phyloP scores from a whole-genome alignment of 2,888 invertebrate genomes.

The Thereva nobilitata region DNA sequence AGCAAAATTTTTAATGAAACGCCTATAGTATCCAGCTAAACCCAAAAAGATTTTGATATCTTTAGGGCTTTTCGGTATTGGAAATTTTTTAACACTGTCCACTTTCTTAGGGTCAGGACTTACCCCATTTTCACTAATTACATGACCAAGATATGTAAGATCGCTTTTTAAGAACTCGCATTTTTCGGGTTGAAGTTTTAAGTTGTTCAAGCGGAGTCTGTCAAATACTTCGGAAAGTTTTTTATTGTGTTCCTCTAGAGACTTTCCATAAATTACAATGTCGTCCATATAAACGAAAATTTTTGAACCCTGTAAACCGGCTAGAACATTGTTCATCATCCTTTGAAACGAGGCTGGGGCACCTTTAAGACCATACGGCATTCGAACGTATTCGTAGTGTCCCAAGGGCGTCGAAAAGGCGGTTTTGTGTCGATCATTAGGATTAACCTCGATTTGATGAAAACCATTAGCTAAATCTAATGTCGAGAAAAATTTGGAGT shows the following conservation, averaged over 20 bases:
- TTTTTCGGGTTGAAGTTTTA: slow-evolving; percentile 45
- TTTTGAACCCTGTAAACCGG: slow-evolving; percentile 45
- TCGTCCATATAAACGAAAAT: slow-evolving; percentile 46
- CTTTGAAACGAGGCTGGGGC: no score
- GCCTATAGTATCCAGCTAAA: no score
- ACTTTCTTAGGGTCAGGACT: slow-evolving; percentile 22
- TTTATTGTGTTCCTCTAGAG: slow-evolving; percentile 45
- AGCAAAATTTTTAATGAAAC: slow-evolving; percentile 33
- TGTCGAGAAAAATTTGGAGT: no score
- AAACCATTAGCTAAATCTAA: slow-evolving; percentile 46
- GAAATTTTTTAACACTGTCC: slow-evolving; percentile 15
- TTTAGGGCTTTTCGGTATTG: slow-evolving; percentile 41
- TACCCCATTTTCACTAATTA: slow-evolving; percentile 46
- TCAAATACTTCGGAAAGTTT: slow-evolving; percentile 44
- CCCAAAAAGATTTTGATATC: slow-evolving; percentile 44
- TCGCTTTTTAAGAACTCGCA: slow-evolving; percentile 44
- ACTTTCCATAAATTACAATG: slow-evolving; percentile 47
- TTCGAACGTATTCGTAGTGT: slow-evolving; percentile 41
- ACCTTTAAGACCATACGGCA: slow-evolving; percentile 51
- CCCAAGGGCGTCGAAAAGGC: slow-evolving; percentile 21
- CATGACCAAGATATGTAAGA: slow-evolving; percentile 43
- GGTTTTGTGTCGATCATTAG: slow-evolving; percentile 17
- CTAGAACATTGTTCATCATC: no score
- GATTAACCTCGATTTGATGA: slow-evolving; percentile 45
- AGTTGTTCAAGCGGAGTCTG: slow-evolving; percentile 40